phyloP scores from a whole-genome alignment of 2,888 invertebrate species.

The Apotomis betuletana region DNA sequence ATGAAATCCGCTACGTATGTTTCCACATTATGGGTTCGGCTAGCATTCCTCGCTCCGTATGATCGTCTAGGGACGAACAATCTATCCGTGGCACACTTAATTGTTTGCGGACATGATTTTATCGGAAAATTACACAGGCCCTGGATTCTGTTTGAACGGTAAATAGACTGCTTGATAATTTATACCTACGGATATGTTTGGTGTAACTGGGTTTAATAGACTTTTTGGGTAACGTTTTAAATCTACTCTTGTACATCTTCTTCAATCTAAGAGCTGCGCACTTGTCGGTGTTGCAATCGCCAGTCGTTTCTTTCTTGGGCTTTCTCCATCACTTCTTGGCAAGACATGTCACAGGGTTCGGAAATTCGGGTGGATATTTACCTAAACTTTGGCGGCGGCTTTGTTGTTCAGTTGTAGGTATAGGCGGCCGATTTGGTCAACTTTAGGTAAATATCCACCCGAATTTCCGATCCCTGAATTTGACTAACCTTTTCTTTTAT shows the following conservation, averaged over 20 bases:
- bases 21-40: slow-evolving; percentile 66
- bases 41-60: slow-evolving; percentile 72
- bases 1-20: slow-evolving; percentile 48
- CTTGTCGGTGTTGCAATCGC: too few relatives aligned
- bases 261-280: too few relatives aligned
- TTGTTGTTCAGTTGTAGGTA: too few relatives aligned
- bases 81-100: slow-evolving; percentile 68
- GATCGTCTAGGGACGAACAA: slow-evolving; percentile 69
- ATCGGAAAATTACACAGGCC: slow-evolving; percentile 50
- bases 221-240: neutral
- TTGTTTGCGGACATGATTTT: slow-evolving; percentile 78
- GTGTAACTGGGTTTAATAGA: slow-evolving; percentile 3
- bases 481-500: too few relatives aligned
- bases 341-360: too few relatives aligned
- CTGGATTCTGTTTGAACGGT: slow-evolving; percentile 36
- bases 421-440: too few relatives aligned
- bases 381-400: too few relatives aligned
- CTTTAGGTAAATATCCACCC: too few relatives aligned
- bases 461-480: too few relatives aligned
- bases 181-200: slow-evolving; percentile 13
- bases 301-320: too few relatives aligned
- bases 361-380: too few relatives aligned
- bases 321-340: too few relatives aligned
- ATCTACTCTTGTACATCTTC: neutral
- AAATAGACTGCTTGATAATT: slow-evolving; percentile 30